phyloP scores from a whole-genome alignment of 2,113 vertebrate genomes.

The Lamprotornis superbus region DNA sequence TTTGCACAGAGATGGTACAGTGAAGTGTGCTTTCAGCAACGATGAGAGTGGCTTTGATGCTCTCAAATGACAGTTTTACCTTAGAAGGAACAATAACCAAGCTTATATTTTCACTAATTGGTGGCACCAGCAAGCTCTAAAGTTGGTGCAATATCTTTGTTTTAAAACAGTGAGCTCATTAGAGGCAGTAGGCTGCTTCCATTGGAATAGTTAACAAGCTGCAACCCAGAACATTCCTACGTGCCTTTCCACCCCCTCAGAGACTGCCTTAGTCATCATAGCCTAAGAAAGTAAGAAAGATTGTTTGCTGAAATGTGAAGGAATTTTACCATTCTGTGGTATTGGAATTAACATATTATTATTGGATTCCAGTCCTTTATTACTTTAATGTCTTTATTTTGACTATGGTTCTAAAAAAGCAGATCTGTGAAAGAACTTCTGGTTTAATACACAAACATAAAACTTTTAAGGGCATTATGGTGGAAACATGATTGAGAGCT shows the following conservation, averaged over 20 bases:
- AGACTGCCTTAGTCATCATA: slow-evolving; percentile 55
- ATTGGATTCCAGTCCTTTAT: slow-evolving; percentile 38
- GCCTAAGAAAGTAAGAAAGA: slow-evolving; percentile 25
- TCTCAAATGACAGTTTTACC: slow-evolving; percentile 48
- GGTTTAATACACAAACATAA: slow-evolving; percentile 35
- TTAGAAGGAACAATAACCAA: slow-evolving; percentile 24
- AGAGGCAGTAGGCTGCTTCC: slow-evolving; percentile 31
- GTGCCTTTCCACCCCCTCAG: slow-evolving; percentile 53
- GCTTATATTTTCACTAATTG: slow-evolving; percentile 32
- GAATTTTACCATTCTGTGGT: slow-evolving; percentile 50
- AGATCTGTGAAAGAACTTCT: slow-evolving; percentile 51
- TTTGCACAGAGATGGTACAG: background rate
- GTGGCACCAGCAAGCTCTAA: background rate
- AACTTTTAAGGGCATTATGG: slow-evolving; percentile 30
- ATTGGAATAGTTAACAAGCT: slow-evolving; percentile 54
- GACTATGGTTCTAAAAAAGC: slow-evolving; percentile 37
- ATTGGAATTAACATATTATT: slow-evolving; percentile 63
- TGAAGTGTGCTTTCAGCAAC: slow-evolving; percentile 9
- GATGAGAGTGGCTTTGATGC: slow-evolving; percentile 11
- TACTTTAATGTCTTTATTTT: slow-evolving; percentile 54
- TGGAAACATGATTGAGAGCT: slow-evolving; percentile 29
- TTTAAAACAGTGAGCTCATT: slow-evolving; percentile 56
- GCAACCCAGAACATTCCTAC: slow-evolving; percentile 44
- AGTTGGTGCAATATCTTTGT: slow-evolving; percentile 41
- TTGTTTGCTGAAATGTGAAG: slow-evolving; percentile 50